Base-by-base conservation (phyloP, 2,113 vertebrate genomes). In the Drymodes brunneopygia region DNA sequence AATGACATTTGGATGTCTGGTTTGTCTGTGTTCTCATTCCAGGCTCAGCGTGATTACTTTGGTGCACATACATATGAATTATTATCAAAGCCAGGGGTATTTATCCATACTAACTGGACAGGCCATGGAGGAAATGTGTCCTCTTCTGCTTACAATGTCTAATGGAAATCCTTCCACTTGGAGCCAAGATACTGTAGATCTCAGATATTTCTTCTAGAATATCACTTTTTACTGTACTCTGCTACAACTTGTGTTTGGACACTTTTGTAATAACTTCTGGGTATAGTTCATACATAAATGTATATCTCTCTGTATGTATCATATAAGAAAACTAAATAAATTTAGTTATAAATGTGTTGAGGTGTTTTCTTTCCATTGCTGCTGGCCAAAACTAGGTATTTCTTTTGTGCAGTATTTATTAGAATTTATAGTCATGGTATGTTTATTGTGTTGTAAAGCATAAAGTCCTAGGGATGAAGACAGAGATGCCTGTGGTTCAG, bases 41-140 rank as follows among this genome's bases (percentile, higher is more conserved):
- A 99, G 99, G 99, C 99, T 38, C 99, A 99, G 97, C 99, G 99
- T 6, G 99, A 99, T 95, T 99, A 99, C 97, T 99, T 99, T 15
- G 99, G 99, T 51, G 99, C 99, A 5, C 99, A 99, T 83, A 99
- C 99, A 0, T 99, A 99, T 0, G 99, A 99, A 71, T 97, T 99
- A 17, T 94, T 99, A 45, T 97, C 98, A 10, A 98, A 98, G 29
- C 99, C 99, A 0, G 99, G 99, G 12, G 88, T 92, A 2, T 99
- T 98, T 60, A 91, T 99, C 98, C 99, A 99, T 94, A 99, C 99
- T 33, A 99, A 99, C 97, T 99, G 99, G 99, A 99, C 99, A 0
- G 99, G 99, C 66, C 98, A 98, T 0, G 99, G 99, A 1, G 99
- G 99, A 90, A 99, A 90, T 0, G 98, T 99, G 87, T 99, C 99